Evolutionary conservation across 2,797 vertebrate species (phyloP), one percentile per base, ranked within the genome.

Genomic region (Chelon auratus): DNA sequence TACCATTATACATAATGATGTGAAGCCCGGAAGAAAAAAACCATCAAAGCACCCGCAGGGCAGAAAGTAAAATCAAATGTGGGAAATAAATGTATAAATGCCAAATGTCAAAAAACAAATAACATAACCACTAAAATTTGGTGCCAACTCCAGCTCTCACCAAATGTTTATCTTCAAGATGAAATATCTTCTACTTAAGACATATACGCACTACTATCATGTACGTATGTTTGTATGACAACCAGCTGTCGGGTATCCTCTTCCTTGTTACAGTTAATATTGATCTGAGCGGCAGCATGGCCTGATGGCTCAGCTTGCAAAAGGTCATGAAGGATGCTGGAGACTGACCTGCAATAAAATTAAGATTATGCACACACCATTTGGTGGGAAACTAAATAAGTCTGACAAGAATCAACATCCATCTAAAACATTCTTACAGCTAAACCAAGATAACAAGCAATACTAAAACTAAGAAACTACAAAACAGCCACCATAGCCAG

Each of bases 1-100:
- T 65, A 65, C 26, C 37, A 42, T 71, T 69, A 64, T 22, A 47
- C 52, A 37, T 60, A 71, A 82, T 68, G 15, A 72, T 20, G 22
- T 47, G 60, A 52, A 26, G 33, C 17, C 39, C 0, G 26, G 37
- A 78, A 77, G 17, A 39, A 39, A 36, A 71, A 65, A 77, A 39
- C 0, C 58, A 78, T 55, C 15, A 63, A 47, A 54, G 51, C 24
- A 68, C 17, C 42, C 42, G 13, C 40, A 58, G 58, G 22, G 11
- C 39, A 61, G 5, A 22, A 37, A 1, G 13, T 18, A 42, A 55
- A 68, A 78, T 72, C 18, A 55, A 48, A 62, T 60, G 13, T 68
- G 24, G 20, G 59, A 24, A 42, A 37, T 30, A 37, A 57, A 53
- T 5, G 2, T 26, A 26, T 26, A 26, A 26, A 26, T 26, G 24